Evolutionary conservation across 2,888 invertebrate genomes (phyloP).

Genomic region (Masnerella sp.): DNA sequence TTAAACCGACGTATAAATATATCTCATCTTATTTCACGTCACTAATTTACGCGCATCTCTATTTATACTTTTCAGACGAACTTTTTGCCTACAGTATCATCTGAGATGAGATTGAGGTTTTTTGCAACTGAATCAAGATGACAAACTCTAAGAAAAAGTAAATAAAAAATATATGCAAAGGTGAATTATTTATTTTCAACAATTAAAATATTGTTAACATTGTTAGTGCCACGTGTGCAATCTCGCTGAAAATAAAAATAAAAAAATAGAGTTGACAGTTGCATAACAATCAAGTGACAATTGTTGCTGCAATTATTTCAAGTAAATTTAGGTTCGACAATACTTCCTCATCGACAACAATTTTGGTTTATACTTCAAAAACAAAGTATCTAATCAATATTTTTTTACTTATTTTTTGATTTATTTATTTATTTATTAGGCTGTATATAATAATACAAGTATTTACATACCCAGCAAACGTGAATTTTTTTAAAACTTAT

Average conservation of each 20-base stretch:
- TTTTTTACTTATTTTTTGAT: too few species aligned
- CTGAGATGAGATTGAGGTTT: neutral
- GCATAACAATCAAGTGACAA: constrained; percentile 4
- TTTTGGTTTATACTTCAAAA: neutral
- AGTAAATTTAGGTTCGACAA: neutral
- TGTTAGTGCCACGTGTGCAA: neutral
- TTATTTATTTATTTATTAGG: too few species aligned
- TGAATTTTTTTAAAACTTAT: too few species aligned
- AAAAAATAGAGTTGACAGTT: neutral
- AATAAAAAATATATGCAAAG: too few species aligned
- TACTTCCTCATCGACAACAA: too few species aligned
- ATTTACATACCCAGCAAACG: too few species aligned
- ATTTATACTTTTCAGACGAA: constrained; percentile 1
- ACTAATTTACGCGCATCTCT: neutral
- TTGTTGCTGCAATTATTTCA: too few species aligned
- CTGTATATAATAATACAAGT: too few species aligned
- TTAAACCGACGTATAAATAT: constrained; percentile 8
- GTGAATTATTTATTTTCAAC: too few species aligned
- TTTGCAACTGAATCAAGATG: too few species aligned
- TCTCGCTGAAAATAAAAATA: neutral
- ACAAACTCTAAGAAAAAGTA: neutral
- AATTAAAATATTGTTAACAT: too few species aligned
- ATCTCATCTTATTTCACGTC: neutral
- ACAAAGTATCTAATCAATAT: too few species aligned
- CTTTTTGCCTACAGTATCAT: neutral